Percentiles rank a stretch among this genome's conserved stretches.
These are phyloP conservation scores for Luidia sarsii DNA, from an alignment of 53 echinoderm and acorn worm species.

Conservation along the genomic window DNA sequence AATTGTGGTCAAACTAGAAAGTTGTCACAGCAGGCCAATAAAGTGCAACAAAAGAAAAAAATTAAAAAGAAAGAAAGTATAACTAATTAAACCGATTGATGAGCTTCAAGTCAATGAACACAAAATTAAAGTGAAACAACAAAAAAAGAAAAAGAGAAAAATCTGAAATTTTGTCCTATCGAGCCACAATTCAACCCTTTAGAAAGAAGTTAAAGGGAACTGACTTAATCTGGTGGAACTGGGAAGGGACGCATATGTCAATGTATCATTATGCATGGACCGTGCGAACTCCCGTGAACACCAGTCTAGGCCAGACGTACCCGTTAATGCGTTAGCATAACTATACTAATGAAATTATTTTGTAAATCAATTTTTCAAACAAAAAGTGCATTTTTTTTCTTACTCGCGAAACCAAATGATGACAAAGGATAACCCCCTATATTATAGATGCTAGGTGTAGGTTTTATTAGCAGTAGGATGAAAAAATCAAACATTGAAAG, in stretches of 20 bases:
- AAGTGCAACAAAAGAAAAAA: constrained; percentile 38
- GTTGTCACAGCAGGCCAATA: constrained; percentile 59
- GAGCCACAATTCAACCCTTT: no score
- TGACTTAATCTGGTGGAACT: constrained; percentile 22
- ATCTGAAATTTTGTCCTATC: no score
- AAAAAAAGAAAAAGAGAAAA: no score
- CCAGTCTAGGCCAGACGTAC: background rate
- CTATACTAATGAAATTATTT: no score
- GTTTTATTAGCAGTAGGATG: constrained; percentile 21
- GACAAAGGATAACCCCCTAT: constrained; percentile 8
- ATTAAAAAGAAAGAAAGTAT: no score
- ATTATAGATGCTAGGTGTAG: constrained; percentile 19
- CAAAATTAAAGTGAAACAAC: no score
- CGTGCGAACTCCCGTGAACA: no score
- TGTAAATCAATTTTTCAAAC: background rate
- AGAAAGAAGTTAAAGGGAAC: no score
- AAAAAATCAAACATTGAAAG: background rate
- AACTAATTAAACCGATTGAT: background rate
- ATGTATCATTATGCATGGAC: no score
- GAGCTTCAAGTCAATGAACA: constrained; percentile 27
- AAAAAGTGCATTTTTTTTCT: background rate
- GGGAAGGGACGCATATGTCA: no score
- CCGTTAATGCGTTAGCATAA: background rate
- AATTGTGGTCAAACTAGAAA: constrained; percentile 55
- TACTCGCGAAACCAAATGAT: background rate